Percentiles rank a stretch among this genome's conserved stretches.
These are phyloP conservation scores for Hermaeophaga mercurialis DNA, from an alignment of 2,888 invertebrate species.

Conservation along the genomic window DNA sequence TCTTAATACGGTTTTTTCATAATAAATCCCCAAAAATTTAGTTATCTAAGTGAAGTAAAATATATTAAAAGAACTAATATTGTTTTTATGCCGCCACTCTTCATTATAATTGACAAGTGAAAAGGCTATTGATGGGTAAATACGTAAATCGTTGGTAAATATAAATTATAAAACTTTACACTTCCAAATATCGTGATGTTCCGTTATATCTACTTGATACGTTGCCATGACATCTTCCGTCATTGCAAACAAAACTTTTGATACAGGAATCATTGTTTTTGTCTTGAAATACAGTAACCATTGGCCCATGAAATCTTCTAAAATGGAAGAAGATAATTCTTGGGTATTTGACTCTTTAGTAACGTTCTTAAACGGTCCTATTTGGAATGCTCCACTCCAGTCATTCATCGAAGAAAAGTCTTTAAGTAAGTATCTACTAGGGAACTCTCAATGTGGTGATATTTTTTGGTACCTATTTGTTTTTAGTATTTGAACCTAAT, in stretches of 20 bases:
- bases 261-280: not conserved
- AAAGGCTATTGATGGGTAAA: too few relatives aligned
- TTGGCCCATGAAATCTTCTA: too few relatives aligned
- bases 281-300: slow-evolving; percentile 8
- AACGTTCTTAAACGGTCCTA: slow-evolving; percentile 87
- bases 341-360: slow-evolving; percentile 94
- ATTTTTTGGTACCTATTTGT: not conserved
- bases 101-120: too few relatives aligned
- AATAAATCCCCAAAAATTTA: too few relatives aligned
- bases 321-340: slow-evolving; percentile 66
- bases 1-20: too few relatives aligned
- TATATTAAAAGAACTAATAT: too few relatives aligned
- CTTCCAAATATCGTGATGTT: too few relatives aligned
- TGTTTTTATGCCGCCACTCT: too few relatives aligned
- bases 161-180: too few relatives aligned
- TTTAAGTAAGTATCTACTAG: slow-evolving; percentile 68
- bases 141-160: too few relatives aligned
- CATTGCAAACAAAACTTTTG: not conserved
- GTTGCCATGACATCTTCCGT: not conserved
- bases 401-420: slow-evolving; percentile 94
- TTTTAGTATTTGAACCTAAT: slow-evolving; percentile 82
- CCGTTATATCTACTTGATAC: too few relatives aligned
- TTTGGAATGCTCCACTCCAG: slow-evolving; percentile 90
- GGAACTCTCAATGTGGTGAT: not conserved
- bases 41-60: too few relatives aligned